Evolutionary conservation across 2,113 vertebrate species (phyloP).

Genomic region (Bos taurus): ARS-UCD2.0 NC_037344.1:30413501-30414000

Average conservation of each 20-base stretch:
- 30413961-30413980: not conserved
- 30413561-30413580: not conserved
- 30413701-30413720: not conserved
- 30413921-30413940: not conserved
- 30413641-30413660: not conserved
- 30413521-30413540: not conserved
- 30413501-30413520: not conserved
- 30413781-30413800: rapidly evolving
- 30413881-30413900: not conserved
- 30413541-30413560: not conserved
- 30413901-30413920: not conserved
- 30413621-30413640: not conserved
- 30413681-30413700: not conserved
- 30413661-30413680: not conserved
- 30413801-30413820: not conserved
- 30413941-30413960: not conserved
- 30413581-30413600: not conserved
- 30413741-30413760: not conserved
- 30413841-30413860: not conserved
- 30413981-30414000: not conserved
- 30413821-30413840: not conserved
- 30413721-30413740: not conserved
- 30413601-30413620: not conserved
- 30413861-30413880: not conserved
- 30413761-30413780: not conserved